Percentiles rank a stretch among this genome's conserved stretches.
phyloP scores from a whole-genome alignment of 2,888 invertebrate genomes.

The Epirrhoe tristata region DNA sequence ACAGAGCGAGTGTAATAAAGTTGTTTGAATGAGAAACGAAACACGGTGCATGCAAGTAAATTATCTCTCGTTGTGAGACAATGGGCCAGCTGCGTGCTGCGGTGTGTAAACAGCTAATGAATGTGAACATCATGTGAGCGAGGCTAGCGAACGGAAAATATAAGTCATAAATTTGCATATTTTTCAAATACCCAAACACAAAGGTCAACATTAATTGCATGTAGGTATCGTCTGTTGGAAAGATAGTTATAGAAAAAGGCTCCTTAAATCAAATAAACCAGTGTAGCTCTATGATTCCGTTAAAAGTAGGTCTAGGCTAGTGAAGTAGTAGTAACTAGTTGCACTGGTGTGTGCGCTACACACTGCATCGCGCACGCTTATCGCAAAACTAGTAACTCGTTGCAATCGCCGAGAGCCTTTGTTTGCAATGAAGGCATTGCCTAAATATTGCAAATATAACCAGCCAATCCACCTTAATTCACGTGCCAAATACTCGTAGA shows the following conservation, averaged over 20 bases:
- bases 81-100: conserved; percentile 29
- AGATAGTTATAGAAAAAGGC: conserved; percentile 19
- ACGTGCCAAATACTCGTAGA: conserved; percentile 27
- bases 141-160: conserved; percentile 29
- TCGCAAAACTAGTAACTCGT: conserved; percentile 25
- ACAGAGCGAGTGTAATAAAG: conserved; percentile 16
- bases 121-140: conserved; percentile 29
- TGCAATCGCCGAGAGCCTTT: conserved; percentile 23
- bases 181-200: conserved; percentile 19
- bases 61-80: conserved; percentile 29
- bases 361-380: conserved; percentile 29
- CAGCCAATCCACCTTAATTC: conserved; percentile 6
- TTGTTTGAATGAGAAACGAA: conserved; percentile 32
- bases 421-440: conserved; percentile 23
- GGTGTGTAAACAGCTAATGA: conserved; percentile 27
- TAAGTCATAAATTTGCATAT: conserved; percentile 27
- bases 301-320: conserved; percentile 59
- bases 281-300: conserved; percentile 40
- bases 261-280: conserved; percentile 10
- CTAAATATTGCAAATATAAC: conserved; percentile 27
- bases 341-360: conserved; percentile 44
- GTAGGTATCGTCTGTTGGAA: conserved; percentile 7
- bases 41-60: conserved; percentile 33
- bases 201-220: conserved; percentile 25
- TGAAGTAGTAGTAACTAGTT: conserved; percentile 45